Evolutionary conservation across 1,140 invertebrate genomes (phyloP), one percentile per base, ranked within the genome.

Genomic region (Nasonia vitripennis): DNA sequence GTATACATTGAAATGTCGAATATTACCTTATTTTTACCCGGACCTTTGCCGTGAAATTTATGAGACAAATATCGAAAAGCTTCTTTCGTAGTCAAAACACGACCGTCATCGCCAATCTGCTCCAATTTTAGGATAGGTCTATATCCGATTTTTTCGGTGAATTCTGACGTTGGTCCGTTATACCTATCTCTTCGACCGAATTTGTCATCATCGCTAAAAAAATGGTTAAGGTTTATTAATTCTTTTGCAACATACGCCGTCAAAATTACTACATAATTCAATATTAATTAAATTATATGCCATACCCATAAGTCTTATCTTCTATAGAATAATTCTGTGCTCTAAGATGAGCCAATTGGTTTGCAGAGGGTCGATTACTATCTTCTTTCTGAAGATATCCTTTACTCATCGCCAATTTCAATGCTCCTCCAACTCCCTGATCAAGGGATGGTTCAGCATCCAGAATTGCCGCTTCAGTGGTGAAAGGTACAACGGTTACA

Each of bases 31-130:
- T 99, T 99, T 92, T 99, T 99, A 74, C 99, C 99, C 11, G 98
- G 98, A 23, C 98, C 98, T 94, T 99, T 99, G 31, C 99, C 99
- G 94, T 99, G 99, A 93, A 99, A 99, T 93, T 99, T 99, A 92
- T 99, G 98, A 23, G 98, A 98, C 20, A 99, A 93, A 94, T 98
- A 97, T 88, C 97, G 95, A 93, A 99, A 99, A 23, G 99, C 99
- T 95, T 99, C 99, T 93, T 99, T 99, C 41, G 96, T 96, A 89
- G 96, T 97, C 80, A 99, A 94, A 81, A 97, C 95, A 79, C 96
- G 95, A 3, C 99, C 99, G 91, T 97, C 97, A 90, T 99, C 98
- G 93, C 99, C 99, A 84, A 99, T 98, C 91, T 99, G 99, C 90
- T 99, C 98, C 87, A 99, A 94, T 93, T 99, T 99, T 11, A 99